Percentiles rank a stretch among this genome's conserved stretches.
phyloP scores from a whole-genome alignment of 2,888 invertebrate species.

The Falcaria lacertinaria region DNA sequence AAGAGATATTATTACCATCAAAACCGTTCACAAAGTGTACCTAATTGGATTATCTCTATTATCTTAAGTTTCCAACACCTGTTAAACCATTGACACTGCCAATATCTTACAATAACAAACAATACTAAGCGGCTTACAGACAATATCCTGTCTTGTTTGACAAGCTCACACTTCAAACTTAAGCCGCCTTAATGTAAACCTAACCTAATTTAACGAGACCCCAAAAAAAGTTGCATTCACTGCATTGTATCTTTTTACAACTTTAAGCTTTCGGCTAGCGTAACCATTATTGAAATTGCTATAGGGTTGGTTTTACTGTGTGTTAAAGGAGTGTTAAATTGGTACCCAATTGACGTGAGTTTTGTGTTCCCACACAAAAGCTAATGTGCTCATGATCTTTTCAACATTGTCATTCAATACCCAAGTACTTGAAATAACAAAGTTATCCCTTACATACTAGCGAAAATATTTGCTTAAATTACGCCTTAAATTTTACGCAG shows the following conservation, averaged over 20 bases:
- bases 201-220: conserved; percentile 64
- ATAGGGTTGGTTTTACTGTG: conserved; percentile 23
- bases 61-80: no score
- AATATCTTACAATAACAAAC: conserved; percentile 59
- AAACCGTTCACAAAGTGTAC: no score
- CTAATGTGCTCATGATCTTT: conserved; percentile 76
- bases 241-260: conserved; percentile 18
- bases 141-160: conserved; percentile 27
- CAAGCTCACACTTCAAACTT: conserved; percentile 34
- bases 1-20: no score
- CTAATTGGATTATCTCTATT: no score
- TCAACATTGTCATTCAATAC: conserved; percentile 71
- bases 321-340: conserved; percentile 1
- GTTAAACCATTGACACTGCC: background rate
- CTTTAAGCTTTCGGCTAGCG: background rate
- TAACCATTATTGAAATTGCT: conserved; percentile 4
- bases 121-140: conserved; percentile 57
- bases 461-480: background rate
- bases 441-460: conserved; percentile 8
- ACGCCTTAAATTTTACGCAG: conserved; percentile 1
- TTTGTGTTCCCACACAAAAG: conserved; percentile 60
- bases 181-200: conserved; percentile 53
- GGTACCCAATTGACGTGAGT: conserved; percentile 46
- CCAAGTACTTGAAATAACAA: conserved; percentile 53
- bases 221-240: conserved; percentile 36